Percentiles rank a stretch among this genome's conserved stretches.
Evolutionary conservation across 1,140 invertebrate genomes (phyloP).

Genomic region (Drosophila santomea): DNA sequence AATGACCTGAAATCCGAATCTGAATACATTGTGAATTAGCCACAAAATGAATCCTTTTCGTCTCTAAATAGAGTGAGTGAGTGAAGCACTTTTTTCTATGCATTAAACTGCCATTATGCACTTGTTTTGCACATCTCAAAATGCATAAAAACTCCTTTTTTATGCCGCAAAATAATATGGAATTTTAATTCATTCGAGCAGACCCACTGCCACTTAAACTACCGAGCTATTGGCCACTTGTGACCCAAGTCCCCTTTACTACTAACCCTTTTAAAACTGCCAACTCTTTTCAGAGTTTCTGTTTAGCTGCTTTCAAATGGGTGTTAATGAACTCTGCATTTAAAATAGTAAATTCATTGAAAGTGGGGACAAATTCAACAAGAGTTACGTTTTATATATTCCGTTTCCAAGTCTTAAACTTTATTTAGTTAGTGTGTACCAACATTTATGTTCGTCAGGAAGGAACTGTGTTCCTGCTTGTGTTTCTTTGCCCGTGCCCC

Average conservation of each 20-base stretch:
- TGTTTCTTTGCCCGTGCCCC: constrained; percentile 39
- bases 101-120: constrained; percentile 37
- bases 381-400: neutral
- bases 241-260: neutral
- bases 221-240: constrained; percentile 1
- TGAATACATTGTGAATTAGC: constrained; percentile 42
- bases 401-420: neutral
- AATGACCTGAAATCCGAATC: constrained; percentile 24
- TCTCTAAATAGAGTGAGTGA: constrained; percentile 24
- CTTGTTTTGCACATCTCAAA: constrained; percentile 18
- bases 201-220: constrained; percentile 8
- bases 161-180: constrained; percentile 9
- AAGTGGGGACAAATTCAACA: neutral
- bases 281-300: neutral
- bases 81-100: constrained; percentile 27
- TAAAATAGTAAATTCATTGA: too few species aligned
- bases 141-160: constrained; percentile 15
- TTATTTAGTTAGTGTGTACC: constrained; percentile 11
- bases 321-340: too few species aligned
- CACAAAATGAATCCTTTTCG: constrained; percentile 12
- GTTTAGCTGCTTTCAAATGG: too few species aligned
- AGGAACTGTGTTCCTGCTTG: constrained; percentile 4
- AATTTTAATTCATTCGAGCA: constrained; percentile 19
- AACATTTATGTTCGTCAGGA: constrained; percentile 1
- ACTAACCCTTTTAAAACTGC: neutral